Evolutionary conservation across 2,797 vertebrate genomes (phyloP).

Genomic region (Microhierax caerulescens): DNA sequence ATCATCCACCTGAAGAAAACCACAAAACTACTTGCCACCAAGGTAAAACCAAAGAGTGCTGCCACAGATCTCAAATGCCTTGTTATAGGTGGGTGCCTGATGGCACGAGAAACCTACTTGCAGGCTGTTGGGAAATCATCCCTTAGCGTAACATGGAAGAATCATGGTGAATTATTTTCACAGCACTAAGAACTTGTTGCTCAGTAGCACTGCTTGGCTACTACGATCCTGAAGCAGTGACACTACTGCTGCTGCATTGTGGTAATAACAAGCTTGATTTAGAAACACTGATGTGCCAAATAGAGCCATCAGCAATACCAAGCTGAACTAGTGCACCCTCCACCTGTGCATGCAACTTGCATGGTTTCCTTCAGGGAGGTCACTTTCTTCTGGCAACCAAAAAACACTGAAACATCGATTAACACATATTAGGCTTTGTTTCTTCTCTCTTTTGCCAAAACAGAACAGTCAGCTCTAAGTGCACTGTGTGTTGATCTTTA

Average conservation of each 20-base stretch:
- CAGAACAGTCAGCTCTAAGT: rapidly evolving
- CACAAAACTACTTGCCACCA: not conserved
- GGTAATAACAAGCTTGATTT: not conserved
- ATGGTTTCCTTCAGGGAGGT: not conserved
- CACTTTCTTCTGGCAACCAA: not conserved
- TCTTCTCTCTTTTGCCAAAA: not conserved
- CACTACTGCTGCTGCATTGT: not conserved
- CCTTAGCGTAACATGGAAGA: not conserved
- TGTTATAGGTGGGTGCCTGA: not conserved
- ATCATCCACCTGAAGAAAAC: not conserved
- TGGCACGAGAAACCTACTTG: not conserved
- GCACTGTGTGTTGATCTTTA: not conserved
- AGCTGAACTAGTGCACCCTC: not conserved
- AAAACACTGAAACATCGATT: not conserved
- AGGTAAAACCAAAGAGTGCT: not conserved
- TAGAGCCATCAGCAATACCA: not conserved
- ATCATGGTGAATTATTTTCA: not conserved
- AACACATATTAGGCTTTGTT: not conserved
- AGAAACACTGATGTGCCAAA: not conserved
- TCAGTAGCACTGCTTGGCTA: not conserved
- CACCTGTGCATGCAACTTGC: not conserved
- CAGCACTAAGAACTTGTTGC: not conserved
- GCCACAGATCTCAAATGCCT: not conserved
- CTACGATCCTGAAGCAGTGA: not conserved
- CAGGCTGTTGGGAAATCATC: not conserved